Base-by-base conservation (phyloP, 2,888 invertebrate genomes). In the Troides aeacus region DNA sequence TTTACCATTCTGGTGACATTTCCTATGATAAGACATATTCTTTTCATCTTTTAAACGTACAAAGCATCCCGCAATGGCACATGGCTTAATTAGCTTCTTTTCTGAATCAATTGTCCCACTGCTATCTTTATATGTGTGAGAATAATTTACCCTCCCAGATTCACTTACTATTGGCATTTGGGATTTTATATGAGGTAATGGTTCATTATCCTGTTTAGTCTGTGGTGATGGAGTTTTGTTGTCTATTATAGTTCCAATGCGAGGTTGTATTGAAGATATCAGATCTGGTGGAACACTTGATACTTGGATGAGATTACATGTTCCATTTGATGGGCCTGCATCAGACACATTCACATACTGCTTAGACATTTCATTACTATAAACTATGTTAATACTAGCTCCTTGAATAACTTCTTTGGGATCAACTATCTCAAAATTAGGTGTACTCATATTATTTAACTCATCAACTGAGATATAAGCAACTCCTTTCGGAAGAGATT, bases 1-100 rank as follows among this genome's bases (percentile, higher is more conserved):
- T 69, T 87, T 85, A 10, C 85, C 84, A 76, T 88, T 88, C 68
- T 87, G 83, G 78, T 96, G 96, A 77, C 95, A 96, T 77, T 92
- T 93, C 57, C 93, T 86, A 80, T 96, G 96, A 78, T 95, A 95
- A 5, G 90, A 83, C 71, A 96, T 85, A 74, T 95, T 95, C 1
- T 93, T 93, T 46, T 90, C 83, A 63, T 93, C 93, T 74, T 93
- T 91, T 72, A 96, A 88, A 60, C 91, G 84, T 12, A 94, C 89
- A 73, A 93, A 88, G 76, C 96, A 96, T 21, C 88, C 89, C 62
- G 92, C 87, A 12, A 94, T 81, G 42, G 85, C 84, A 79, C 96
- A 96, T 71, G 89, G 85, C 66, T 82, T 84, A 10, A 67, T 42
- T 10, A 85, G 84, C 65, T 78, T 80, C 39, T 79, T 77, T 56